These are phyloP conservation scores for Rotaria macrura DNA, from an alignment of 2,888 invertebrate species.

Conservation along the genomic window DNA sequence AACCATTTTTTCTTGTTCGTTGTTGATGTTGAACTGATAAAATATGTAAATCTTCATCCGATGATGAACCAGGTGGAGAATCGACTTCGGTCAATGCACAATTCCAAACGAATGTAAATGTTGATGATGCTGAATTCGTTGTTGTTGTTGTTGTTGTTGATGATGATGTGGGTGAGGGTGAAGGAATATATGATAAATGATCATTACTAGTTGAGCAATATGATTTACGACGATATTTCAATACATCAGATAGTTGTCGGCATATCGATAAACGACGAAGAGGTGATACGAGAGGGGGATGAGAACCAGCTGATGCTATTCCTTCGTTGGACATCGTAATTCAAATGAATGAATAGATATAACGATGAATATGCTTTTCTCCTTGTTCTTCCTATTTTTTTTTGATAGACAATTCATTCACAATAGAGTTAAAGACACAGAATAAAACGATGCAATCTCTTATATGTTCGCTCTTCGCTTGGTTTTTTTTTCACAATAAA, in stretches of 20 bases:
- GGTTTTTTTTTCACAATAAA: background rate
- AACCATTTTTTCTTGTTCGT: conserved; percentile 15
- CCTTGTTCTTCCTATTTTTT: background rate
- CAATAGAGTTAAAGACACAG: background rate
- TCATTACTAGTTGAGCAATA: background rate
- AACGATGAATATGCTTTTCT: background rate
- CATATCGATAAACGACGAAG: conserved; percentile 12
- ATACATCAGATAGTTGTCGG: conserved; percentile 1
- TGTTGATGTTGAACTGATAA: background rate
- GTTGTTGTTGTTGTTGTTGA: background rate
- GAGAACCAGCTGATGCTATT: conserved; percentile 3
- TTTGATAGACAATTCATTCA: conserved; percentile 12
- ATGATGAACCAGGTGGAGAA: conserved; percentile 2
- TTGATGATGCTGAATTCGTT: conserved; percentile 14
- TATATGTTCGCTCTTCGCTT: background rate
- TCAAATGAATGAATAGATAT: background rate
- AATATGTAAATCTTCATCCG: background rate
- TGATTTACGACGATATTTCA: conserved; percentile 18
- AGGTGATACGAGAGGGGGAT: background rate
- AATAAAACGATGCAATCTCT: conserved; percentile 11
- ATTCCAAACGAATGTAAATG: conserved; percentile 17
- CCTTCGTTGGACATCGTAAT: background rate
- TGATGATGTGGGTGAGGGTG: background rate
- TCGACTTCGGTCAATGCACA: background rate
- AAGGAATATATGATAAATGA: background rate